Base-by-base conservation (phyloP, 2,797 vertebrate species). In the Anabas testudineus region DNA sequence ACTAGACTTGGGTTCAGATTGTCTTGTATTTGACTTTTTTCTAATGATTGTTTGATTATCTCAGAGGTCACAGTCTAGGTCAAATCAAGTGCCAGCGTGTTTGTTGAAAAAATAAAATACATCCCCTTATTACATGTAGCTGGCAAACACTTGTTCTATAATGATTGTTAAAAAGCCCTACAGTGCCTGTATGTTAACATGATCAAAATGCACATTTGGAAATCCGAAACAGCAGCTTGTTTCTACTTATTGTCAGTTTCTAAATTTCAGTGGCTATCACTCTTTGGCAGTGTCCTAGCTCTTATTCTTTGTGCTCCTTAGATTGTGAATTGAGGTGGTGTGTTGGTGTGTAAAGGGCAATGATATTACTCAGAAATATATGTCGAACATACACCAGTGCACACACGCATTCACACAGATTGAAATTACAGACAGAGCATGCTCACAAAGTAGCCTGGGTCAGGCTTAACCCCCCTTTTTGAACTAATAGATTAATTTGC, bases 201-300 rank as follows among this genome's bases (percentile, higher is more conserved):
- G 59, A 62, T 52, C 48, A 32, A n/a, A 30, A 78, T 52, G 53
- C 57, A 75, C 34, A 22, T 58, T 47, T 28, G 69, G 22, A 54
- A 62, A 72, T 63, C 36, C 68, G 53, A 80, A 73, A 72, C 46
- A 78, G 78, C 81, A 85, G 79, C 74, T 74, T 6, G 32, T 60
- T 46, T 73, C 46, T 60, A 53, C 16, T 71, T 66, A 47, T 66
- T 56, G 22, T 72, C 36, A 12, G n/a, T 19, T 56, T 61, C 67
- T 55, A 49, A 61, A 76, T 81, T 81, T 83, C 52, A 80, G 75
- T 84, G 63, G 58, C 74, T 76, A 28, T 86, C 78, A 82, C 87
- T 91, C 89, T 91, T 92, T 91, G 90, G 88, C 87, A 84, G 86
- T 88, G 73, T 90, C 77, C 86, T 91, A 89, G 89, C 90, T 87